A percentile compares a stretch with the other conserved stretches of the same genome.
phyloP scores from a whole-genome alignment of 2,888 invertebrate genomes.

The Julus scandinavius region DNA sequence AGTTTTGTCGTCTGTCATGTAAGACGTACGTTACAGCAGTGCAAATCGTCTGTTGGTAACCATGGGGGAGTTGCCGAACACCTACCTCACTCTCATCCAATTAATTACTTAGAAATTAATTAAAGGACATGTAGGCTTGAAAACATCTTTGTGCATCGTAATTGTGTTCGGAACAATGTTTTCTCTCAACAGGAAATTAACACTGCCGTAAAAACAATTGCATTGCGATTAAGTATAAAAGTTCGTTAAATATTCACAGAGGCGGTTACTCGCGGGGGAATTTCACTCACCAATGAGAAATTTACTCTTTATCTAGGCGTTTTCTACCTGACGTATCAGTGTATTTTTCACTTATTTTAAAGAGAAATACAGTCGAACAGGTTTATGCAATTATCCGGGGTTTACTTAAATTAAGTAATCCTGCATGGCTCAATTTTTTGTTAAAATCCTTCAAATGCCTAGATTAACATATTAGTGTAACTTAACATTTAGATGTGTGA shows the following conservation, averaged over 20 bases:
- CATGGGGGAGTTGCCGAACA: conserved; percentile 1
- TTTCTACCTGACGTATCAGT: not conserved
- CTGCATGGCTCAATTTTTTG: too few relatives aligned
- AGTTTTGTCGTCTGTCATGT: conserved; percentile 42
- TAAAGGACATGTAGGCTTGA: conserved; percentile 20
- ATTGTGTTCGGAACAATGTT: conserved; percentile 24
- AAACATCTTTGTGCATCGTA: conserved; percentile 17
- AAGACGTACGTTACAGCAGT: not conserved
- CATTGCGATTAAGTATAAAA: conserved; percentile 23
- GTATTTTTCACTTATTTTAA: not conserved
- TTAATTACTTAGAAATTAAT: conserved; percentile 42
- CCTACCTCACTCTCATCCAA: conserved; percentile 39
- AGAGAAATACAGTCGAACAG: too few relatives aligned
- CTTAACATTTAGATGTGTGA: too few relatives aligned
- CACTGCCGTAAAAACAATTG: conserved; percentile 34
- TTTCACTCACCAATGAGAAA: not conserved
- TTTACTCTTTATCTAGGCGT: not conserved
- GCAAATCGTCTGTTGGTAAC: conserved; percentile 3
- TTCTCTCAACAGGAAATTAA: conserved; percentile 42
- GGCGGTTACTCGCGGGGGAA: not conserved
- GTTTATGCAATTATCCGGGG: too few relatives aligned
- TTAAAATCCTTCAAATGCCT: too few relatives aligned
- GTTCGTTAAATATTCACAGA: conserved; percentile 28
- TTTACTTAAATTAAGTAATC: too few relatives aligned
- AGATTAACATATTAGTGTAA: too few relatives aligned